These are phyloP conservation scores for Phenacoccus solenopsis DNA, from an alignment of 1,140 invertebrate genomes.

Conservation along the genomic window DNA sequence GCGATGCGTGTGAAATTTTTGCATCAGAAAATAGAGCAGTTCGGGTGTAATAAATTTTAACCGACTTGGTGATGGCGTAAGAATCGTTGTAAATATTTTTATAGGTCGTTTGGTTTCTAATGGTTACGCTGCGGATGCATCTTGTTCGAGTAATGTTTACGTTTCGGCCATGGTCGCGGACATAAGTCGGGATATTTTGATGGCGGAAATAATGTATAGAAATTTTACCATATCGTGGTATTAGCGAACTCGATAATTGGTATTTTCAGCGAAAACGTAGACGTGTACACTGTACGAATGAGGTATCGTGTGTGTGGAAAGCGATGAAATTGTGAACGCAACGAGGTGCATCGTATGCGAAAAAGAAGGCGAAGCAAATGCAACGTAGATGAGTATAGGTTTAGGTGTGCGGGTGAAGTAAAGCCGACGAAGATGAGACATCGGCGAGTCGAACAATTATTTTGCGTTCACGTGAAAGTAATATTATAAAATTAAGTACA, in stretches of 20 bases:
- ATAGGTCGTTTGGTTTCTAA: no score
- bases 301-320: not conserved
- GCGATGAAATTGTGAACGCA: not conserved
- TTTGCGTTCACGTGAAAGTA: not conserved
- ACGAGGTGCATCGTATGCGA: not conserved
- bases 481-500: slow-evolving; percentile 12
- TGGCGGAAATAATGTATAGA: no score
- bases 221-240: no score
- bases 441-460: not conserved
- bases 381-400: not conserved
- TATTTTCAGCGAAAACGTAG: not conserved
- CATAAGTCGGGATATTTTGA: no score
- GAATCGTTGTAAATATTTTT: no score
- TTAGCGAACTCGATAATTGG: not conserved
- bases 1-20: no score
- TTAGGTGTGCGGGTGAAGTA: not conserved
- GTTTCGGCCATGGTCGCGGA: no score
- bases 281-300: not conserved
- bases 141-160: no score
- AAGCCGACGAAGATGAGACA: slow-evolving; percentile 9
- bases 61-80: no score
- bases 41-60: no score
- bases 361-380: not conserved
- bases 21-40: no score
- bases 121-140: no score